These are phyloP conservation scores for Bilobella aurantiaca DNA, from an alignment of 1,140 invertebrate species.

Conservation along the genomic window DNA sequence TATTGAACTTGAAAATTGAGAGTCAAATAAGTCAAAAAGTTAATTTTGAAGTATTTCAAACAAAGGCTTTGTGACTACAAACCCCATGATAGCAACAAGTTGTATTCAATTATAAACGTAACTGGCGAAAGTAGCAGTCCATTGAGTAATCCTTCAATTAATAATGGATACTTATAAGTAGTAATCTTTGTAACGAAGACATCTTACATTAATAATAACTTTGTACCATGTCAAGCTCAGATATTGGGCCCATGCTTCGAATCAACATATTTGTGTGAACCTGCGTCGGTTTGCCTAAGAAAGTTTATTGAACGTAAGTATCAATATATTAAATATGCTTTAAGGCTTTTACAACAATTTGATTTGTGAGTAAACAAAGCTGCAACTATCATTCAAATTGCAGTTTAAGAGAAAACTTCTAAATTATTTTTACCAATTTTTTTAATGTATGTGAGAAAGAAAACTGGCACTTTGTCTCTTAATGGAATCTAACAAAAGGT, in stretches of 20 bases:
- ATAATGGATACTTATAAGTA: too few relatives aligned
- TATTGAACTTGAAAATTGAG: too few relatives aligned
- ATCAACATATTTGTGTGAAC: conserved; percentile 85
- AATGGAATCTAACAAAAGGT: background rate
- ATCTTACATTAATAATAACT: too few relatives aligned
- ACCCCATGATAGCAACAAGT: too few relatives aligned
- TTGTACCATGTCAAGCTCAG: conserved; percentile 93
- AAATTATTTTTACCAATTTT: too few relatives aligned
- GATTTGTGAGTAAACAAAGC: too few relatives aligned
- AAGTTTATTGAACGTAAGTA: conserved; percentile 33
- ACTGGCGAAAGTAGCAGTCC: conserved; percentile 91
- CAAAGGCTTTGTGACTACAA: too few relatives aligned
- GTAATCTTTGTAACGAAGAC: too few relatives aligned
- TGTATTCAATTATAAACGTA: conserved; percentile 50
- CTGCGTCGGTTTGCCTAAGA: conserved; percentile 69
- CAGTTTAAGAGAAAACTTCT: too few relatives aligned
- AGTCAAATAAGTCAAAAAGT: too few relatives aligned
- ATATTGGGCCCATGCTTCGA: conserved; percentile 87
- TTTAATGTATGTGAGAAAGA: background rate
- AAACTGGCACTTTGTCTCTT: background rate
- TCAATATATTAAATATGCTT: background rate
- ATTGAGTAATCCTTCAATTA: conserved; percentile 75
- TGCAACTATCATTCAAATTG: too few relatives aligned
- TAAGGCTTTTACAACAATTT: background rate
- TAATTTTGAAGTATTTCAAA: too few relatives aligned